Percentiles rank a stretch among this genome's conserved stretches.
These are phyloP conservation scores for Isichthys henryi DNA, from an alignment of 2,113 vertebrate genomes.

Conservation along the genomic window DNA sequence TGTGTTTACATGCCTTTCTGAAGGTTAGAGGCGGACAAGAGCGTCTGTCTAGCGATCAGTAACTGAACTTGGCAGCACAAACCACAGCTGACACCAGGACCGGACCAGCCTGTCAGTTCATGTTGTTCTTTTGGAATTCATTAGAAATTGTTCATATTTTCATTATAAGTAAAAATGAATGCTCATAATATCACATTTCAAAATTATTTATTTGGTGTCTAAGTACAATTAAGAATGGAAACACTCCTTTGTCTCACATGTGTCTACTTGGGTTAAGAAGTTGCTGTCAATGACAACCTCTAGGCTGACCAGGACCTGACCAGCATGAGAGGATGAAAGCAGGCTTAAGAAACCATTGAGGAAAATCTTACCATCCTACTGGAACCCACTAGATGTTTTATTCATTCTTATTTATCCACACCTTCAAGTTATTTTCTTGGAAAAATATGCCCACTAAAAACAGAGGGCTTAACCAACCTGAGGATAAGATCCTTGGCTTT, in stretches of 20 bases:
- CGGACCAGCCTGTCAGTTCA: neutral
- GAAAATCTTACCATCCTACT: neutral
- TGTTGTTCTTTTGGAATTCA: neutral
- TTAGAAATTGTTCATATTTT: neutral
- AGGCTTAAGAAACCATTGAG: neutral
- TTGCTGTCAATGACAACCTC: neutral
- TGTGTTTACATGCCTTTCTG: neutral
- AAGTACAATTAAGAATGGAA: neutral
- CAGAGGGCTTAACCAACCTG: constrained; percentile 57
- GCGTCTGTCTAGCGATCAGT: neutral
- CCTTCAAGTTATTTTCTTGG: neutral
- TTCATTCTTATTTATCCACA: neutral
- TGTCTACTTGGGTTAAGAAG: neutral
- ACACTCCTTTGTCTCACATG: neutral
- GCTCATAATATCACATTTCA: neutral
- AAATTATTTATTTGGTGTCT: neutral
- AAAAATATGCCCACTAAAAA: neutral
- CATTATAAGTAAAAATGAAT: neutral
- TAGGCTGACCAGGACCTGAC: neutral
- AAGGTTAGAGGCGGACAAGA: neutral
- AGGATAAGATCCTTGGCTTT: constrained; percentile 97
- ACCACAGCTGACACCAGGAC: neutral
- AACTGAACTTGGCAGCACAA: neutral
- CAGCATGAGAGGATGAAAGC: neutral
- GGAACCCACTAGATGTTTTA: neutral